Evolutionary conservation across 2,113 vertebrate species (phyloP), one percentile per base, ranked within the genome.

Genomic region (Tragelaphus scriptus): DNA sequence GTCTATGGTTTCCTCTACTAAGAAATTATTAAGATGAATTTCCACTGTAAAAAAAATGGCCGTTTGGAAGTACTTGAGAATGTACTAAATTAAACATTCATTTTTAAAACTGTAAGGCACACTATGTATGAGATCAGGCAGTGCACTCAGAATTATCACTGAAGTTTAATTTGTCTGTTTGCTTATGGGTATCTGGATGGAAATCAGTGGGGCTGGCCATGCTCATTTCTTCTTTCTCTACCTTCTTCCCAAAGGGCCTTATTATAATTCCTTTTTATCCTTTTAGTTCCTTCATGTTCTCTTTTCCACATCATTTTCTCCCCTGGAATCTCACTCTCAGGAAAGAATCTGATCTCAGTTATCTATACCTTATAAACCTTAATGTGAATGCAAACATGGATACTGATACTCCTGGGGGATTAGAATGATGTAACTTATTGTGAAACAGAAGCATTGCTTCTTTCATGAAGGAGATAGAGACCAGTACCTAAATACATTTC

Each of bases 21-120:
- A 97, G 75, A 84, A 94, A 96, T 96, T 90, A 93, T 92, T 94
- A 91, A 95, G 91, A 56, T 53, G 61, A 56, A 65, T 97, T 97
- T 97, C 92, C 88, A 88, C 32, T 36, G 14, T 56, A 5, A 17
- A 36, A 26, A 80, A 55, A 88, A 15, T 32, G 47, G 71, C 17
- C 53, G 84, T 59, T 81, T 80, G 65, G 65, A 93, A 65, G 65
- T 63, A 51, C 85, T 93, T 75, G 65, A 92, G 86, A 88, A 51
- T 28, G 11, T 59, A 10, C 49, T 68, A 51, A 56, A 75, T 49
- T 58, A n/a, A 44, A 55, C 12, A 36, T 89, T 93, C n/a, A 47
- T 80, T 97, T 77, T 75, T 58, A 61, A 96, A 92, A 56, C 63
- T 49, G 4, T 63, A 40, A 91, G 93, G 40, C 15, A 77, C 7